Conservation (phyloP, 1,140 invertebrate species). For the Dysdera silvatica region DNA sequence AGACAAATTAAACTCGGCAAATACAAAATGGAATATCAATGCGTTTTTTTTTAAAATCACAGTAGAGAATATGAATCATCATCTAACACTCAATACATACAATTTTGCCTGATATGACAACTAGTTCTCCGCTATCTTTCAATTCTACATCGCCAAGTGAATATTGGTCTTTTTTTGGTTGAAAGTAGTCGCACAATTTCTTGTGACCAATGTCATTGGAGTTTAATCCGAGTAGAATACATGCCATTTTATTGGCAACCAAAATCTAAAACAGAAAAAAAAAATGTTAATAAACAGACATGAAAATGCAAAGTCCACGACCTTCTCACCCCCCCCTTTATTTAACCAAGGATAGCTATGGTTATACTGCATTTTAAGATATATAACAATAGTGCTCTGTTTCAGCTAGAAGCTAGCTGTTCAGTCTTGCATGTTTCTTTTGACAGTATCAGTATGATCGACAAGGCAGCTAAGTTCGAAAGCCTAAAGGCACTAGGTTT, state of each 20-base stretch:
- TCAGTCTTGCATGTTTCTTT: too few species aligned
- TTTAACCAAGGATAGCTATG: too few species aligned
- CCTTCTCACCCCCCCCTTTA: neutral
- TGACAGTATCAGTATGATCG: too few species aligned
- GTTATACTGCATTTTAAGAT: too few species aligned
- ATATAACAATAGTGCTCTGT: too few species aligned
- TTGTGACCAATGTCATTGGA: constrained; percentile 51
- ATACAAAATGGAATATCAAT: too few species aligned
- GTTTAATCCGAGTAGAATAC: constrained; percentile 53
- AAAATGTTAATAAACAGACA: neutral
- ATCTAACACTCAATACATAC: constrained; percentile 32
- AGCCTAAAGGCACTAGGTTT: too few species aligned
- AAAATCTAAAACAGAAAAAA: constrained; percentile 47
- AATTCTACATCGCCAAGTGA: constrained; percentile 52
- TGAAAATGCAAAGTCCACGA: neutral
- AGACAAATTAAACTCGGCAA: too few species aligned
- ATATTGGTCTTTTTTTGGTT: constrained; percentile 48
- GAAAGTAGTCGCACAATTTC: constrained; percentile 51
- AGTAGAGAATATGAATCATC: neutral
- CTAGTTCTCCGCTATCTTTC: constrained; percentile 49
- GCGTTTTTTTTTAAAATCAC: too few species aligned
- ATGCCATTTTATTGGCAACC: constrained; percentile 53
- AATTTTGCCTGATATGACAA: constrained; percentile 56
- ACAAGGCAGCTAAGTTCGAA: too few species aligned
- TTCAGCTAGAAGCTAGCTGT: too few species aligned